phyloP scores from a whole-genome alignment of 2,888 invertebrate species.

The Acanthococcus lagerstroemiae region DNA sequence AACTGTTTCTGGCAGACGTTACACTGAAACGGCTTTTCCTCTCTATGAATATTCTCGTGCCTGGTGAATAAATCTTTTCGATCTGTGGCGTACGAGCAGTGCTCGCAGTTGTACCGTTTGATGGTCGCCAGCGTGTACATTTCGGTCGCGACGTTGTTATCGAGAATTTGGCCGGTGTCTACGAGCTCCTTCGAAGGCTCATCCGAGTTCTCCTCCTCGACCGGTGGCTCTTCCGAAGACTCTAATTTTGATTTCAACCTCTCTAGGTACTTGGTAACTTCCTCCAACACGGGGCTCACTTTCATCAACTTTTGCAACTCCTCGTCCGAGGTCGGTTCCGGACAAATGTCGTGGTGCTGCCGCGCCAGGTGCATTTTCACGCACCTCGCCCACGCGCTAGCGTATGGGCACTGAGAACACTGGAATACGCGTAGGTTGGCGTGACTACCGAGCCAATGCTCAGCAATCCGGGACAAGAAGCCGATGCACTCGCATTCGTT shows the following conservation, averaged over 20 bases:
- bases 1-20: constrained; percentile 87
- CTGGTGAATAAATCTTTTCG: constrained; percentile 80
- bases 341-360: constrained; percentile 60
- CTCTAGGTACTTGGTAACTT: constrained; percentile 60
- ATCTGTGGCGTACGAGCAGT: constrained; percentile 85
- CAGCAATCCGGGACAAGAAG: constrained; percentile 60
- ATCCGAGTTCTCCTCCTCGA: neutral
- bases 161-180: neutral
- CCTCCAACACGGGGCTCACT: constrained; percentile 63
- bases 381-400: constrained; percentile 64
- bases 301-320: constrained; percentile 44
- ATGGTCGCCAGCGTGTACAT: constrained; percentile 33
- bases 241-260: constrained; percentile 42
- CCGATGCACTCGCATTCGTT: constrained; percentile 67
- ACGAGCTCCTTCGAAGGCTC: neutral
- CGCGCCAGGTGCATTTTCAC: constrained; percentile 61
- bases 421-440: constrained; percentile 56
- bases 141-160: constrained; percentile 17
- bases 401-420: constrained; percentile 60
- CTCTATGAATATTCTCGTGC: constrained; percentile 86
- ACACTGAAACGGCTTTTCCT: constrained; percentile 88
- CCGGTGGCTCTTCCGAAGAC: neutral
- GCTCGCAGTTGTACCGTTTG: constrained; percentile 74
- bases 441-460: constrained; percentile 67
- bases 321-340: constrained; percentile 48